Percentiles rank a stretch among this genome's conserved stretches.
phyloP scores from a whole-genome alignment of 1,140 invertebrate species.

The Marisa cornuarietis region DNA sequence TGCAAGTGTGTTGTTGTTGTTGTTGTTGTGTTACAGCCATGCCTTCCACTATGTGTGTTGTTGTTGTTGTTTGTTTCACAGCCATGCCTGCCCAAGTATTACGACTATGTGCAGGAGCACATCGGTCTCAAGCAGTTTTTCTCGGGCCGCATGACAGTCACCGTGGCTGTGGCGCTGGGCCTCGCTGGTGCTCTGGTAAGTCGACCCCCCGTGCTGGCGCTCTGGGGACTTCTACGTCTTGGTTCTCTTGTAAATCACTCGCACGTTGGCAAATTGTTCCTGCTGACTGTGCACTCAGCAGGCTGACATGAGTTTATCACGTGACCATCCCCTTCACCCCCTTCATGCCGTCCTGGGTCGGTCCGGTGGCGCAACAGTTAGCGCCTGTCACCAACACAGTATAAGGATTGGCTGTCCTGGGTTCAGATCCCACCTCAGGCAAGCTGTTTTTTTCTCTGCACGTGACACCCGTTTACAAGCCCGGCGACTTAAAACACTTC shows the following conservation, averaged over 20 bases:
- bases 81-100: conserved; percentile 1
- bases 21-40: no score
- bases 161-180: conserved; percentile 9
- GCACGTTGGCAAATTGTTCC: background rate
- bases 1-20: background rate
- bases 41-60: background rate
- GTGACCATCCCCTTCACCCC: no score
- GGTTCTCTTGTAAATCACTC: background rate
- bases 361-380: no score
- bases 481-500: no score
- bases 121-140: conserved; percentile 24
- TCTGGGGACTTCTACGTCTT: background rate
- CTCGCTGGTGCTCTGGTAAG: conserved; percentile 18
- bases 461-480: no score
- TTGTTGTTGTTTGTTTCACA: background rate
- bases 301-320: no score
- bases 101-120: background rate
- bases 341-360: no score
- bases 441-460: no score
- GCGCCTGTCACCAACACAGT: no score
- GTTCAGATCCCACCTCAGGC: no score
- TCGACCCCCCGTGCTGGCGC: conserved; percentile 12
- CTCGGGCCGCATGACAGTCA: conserved; percentile 3
- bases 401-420: no score
- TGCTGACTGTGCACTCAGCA: background rate